phyloP scores from a whole-genome alignment of 2,113 vertebrate genomes.

The Emydocephalus ijimae region DNA sequence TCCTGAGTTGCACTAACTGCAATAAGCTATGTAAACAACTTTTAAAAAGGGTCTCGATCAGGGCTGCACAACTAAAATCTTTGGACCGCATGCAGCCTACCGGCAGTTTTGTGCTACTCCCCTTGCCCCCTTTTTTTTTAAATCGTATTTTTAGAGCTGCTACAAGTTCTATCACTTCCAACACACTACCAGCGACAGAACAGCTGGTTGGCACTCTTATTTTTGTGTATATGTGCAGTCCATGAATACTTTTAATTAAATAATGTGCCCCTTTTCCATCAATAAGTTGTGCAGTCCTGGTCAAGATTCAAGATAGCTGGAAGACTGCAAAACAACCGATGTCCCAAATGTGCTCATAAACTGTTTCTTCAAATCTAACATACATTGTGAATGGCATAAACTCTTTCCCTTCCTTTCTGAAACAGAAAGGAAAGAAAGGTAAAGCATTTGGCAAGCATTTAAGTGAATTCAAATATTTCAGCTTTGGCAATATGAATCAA shows the following conservation, averaged over 20 bases:
- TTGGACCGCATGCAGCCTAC: not conserved
- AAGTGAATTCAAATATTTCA: not conserved
- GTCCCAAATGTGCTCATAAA: not conserved
- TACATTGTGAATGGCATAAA: not conserved
- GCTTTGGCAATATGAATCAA: not conserved
- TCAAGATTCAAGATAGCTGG: not conserved
- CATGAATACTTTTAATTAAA: not conserved
- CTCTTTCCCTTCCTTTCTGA: no score
- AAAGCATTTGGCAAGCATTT: not conserved
- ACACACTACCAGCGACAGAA: not conserved
- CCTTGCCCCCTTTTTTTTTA: not conserved
- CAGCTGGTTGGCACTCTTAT: not conserved
- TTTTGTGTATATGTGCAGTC: not conserved
- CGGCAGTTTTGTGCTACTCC: not conserved
- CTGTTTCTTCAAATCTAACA: not conserved
- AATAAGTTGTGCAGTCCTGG: not conserved
- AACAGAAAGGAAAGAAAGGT: not conserved
- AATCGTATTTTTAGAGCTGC: not conserved
- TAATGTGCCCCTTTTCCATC: not conserved
- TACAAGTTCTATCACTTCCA: not conserved
- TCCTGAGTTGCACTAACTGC: not conserved
- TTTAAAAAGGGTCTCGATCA: not conserved
- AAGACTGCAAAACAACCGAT: not conserved
- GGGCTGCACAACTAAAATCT: not conserved
- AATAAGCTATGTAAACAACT: not conserved